Evolutionary conservation across 1,140 invertebrate species (phyloP).

Genomic region (Dendrolimus punctatus): DNA sequence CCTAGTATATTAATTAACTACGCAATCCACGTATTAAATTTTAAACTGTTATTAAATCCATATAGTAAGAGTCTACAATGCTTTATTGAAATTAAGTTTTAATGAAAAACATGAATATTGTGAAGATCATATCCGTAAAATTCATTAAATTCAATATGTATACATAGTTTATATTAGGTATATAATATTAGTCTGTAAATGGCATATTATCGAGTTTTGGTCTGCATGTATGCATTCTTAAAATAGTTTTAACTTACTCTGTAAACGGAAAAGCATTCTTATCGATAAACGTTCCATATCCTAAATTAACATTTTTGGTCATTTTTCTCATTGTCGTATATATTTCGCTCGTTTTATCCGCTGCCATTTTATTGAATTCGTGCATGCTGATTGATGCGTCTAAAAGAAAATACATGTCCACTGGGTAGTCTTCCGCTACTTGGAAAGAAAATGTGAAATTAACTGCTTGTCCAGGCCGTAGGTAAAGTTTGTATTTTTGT

Average conservation of each 20-base stretch:
- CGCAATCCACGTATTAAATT: too few species aligned
- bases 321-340: conserved; percentile 81
- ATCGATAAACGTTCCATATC: conserved; percentile 93
- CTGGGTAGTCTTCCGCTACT: conserved; percentile 85
- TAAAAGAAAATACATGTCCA: conserved; percentile 92
- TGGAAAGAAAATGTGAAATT: conserved; percentile 62
- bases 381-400: conserved; percentile 89
- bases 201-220: too few species aligned
- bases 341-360: conserved; percentile 76
- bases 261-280: conserved; percentile 89
- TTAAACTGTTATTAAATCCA: too few species aligned
- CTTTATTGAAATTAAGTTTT: too few species aligned
- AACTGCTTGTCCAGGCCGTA: conserved; percentile 33
- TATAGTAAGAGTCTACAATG: too few species aligned
- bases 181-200: too few species aligned
- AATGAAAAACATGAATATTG: too few species aligned
- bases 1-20: too few species aligned
- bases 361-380: conserved; percentile 76
- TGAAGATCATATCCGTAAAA: too few species aligned
- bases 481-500: conserved; percentile 30
- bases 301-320: conserved; percentile 86
- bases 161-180: too few species aligned
- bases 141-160: too few species aligned
- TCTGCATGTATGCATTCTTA: too few species aligned
- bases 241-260: conserved; percentile 61